phyloP scores from a whole-genome alignment of 2,888 invertebrate species.

The Rhagium mordax region DNA sequence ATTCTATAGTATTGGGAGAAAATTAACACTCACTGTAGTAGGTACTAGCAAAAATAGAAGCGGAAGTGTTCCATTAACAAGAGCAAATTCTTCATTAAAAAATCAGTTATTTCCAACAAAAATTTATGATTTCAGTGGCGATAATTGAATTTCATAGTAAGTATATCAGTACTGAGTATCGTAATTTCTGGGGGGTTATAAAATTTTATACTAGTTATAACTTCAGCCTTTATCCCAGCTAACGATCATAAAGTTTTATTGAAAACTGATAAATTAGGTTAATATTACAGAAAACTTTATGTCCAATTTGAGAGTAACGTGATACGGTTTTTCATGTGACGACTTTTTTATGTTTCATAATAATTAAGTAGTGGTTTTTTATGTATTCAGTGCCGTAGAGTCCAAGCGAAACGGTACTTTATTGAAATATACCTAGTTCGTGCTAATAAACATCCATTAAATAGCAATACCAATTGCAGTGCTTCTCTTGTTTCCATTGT shows the following conservation, averaged over 20 bases:
- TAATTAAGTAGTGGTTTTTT: no score
- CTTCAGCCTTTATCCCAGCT: not conserved
- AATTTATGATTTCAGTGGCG: not conserved
- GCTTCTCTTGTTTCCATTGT: no score
- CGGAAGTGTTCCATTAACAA: no score
- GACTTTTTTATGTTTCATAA: not conserved
- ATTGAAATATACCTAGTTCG: no score
- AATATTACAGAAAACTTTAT: not conserved
- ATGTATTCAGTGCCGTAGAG: no score
- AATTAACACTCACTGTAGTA: no score
- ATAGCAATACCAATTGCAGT: no score
- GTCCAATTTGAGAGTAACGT: slow-evolving; percentile 6
- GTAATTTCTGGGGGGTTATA: not conserved
- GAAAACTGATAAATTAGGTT: not conserved
- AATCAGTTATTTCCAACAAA: not conserved
- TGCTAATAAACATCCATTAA: no score
- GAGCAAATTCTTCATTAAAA: not conserved
- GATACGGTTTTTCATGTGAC: not conserved
- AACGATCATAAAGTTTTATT: not conserved
- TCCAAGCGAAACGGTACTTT: no score
- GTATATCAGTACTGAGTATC: not conserved
- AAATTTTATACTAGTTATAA: not conserved
- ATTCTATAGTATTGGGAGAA: no score
- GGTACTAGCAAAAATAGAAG: no score
- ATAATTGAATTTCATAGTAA: no score